Evolutionary conservation across 2,888 invertebrate genomes (phyloP), one percentile per base, ranked within the genome.

Genomic region (Reticulitermes lucifugus): DNA sequence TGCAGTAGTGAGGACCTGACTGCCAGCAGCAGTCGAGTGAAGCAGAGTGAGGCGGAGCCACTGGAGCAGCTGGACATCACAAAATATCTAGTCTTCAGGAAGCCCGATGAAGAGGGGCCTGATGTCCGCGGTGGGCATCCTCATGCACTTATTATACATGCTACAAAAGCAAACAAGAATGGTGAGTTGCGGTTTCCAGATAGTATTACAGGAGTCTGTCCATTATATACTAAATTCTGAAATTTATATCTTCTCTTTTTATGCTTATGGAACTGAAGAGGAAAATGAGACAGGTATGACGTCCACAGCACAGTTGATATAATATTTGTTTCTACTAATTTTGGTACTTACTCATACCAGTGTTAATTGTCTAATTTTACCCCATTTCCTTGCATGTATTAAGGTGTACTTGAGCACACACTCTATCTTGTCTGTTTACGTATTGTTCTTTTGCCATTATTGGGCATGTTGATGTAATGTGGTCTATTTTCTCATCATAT

Each of bases 121-220:
- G 97, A 98, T 88, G 95, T 98, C 71, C 94, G 98, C 86, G 99
- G 99, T 14, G 99, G 99, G 12, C 95, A 96, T 87, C 95, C 97
- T 2, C 98, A 99, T 91, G 98, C 98, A 0, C 94, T 99, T 84
- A 95, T 99, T 87, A 98, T 99, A 73, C 97, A 98, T 90, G 99
- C 99, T 79, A 98, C 98, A 85, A 97, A 97, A 91, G 97, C 97
- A 87, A 97, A 97, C 90, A 98, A 97, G 93, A 96, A 93, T 89
- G 94, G 96, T 94, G 91, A 90, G 90, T 65, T 65, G n/a, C 65
- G 25, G 25, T 25, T n/a, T 65, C n/a, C n/a, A 10, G 6, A 65
- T 25, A n/a, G 65, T 75, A 10, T 25, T 35, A 22, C 41, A 41
- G 35, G 21, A 41, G 73, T 73, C 35, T 18, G 41, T 75, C 7